Base-by-base conservation (phyloP, 2,797 vertebrate species). In the Gambusia yucatana region DNA sequence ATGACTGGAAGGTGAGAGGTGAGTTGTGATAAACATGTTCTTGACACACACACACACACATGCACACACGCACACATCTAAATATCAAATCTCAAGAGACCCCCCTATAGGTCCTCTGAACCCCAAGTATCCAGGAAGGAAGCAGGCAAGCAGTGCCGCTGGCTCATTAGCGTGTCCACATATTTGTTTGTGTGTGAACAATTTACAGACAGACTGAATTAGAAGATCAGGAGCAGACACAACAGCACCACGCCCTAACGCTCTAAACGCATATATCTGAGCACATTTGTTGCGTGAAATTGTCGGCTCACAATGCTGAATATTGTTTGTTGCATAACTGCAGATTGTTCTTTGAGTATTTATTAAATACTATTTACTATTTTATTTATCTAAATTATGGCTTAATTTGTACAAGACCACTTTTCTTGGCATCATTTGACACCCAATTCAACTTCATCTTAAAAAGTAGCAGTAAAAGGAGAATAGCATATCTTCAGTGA, bases 1-100 rank as follows among this genome's bases (percentile, higher is more conserved):
- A 92, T 85, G 85, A 92, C 84, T 74, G 87, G 86, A 80, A 85
- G 90, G 91, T 86, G 89, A 93, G 92, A 93, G 93, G 88, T 78
- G 83, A 93, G 75, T 46, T 84, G 86, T 83, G 93, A 94, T 92
- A 91, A 92, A 87, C 69, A 79, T 70, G 41, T 70, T 71, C 72
- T 73, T 78, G 33, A 86, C 77, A 76, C 73, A 57, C 10, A 59
- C 79, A 75, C 79, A 77, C 78, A 57, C 76, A 76, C 79, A 78
- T 76, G 41, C 78, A 79, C 73, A 83, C 79, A 77, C 78, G 55
- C 76, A 59, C 80, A 74, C 76, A 77, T 30, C n/a, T 30, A 39
- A 17, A 69, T 41, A 69, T 25, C 11, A 84, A 88, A 81, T 87
- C 92, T 87, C 84, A 50, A 78, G 90, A 82, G 91, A 89, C 52